Evolutionary conservation across 2,113 vertebrate genomes (phyloP), one percentile per base, ranked within the genome.

Genomic region (Tenrec ecaudatus): DNA sequence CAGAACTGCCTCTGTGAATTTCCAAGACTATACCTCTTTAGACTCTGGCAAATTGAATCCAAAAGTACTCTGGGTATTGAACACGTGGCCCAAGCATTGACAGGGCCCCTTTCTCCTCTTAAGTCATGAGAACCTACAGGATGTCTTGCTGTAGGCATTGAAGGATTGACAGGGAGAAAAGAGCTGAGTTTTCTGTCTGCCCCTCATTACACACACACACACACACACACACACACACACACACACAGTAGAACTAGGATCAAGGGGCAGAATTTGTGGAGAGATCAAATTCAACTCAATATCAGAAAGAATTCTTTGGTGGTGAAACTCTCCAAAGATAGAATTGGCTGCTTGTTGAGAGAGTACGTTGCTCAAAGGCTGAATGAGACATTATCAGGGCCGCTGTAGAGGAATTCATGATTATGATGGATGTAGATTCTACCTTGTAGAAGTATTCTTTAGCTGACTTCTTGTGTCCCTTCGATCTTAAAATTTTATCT

Each of bases 21-120:
- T 53, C 47, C 47, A 53, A 53, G 47, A 53, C 47, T 53, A 53
- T 53, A 53, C 6, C 47, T 53, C 47, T 53, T 53, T 60, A 69
- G 10, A 80, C 5, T 87, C 86, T 38, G 92, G 25, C 73, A 80
- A 94, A 93, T 12, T 66, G 66, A 36, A 62, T 40, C 69, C 11
- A 76, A 60, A 36, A 82, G 25, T 53, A 57, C 57, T 75, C 60
- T 81, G 79, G 29, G 27, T 38, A 76, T 75, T 43, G 69, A 86
- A 60, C 69, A 77, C 11, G 60, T 36, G 91, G 62, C 40, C 81
- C 40, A 16, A 43, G n/a, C 10, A 33, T 40, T 40, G 38, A 31
- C 1, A 38, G 29, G 36, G 22, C 7, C 16, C 40, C 62, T 88
- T 80, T 82, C 33, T 75, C 60, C 68, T 0, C 47, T 3, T 9